Evolutionary conservation across 1,140 invertebrate species (phyloP).

Genomic region (honey bee (Apis mellifera)): Amel_HAv3.1 CM009939.2:4343001-4343500

Average conservation of each 20-base stretch:
- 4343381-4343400: background rate
- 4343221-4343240: constrained; percentile 48
- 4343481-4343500: background rate
- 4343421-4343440: background rate
- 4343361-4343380: background rate
- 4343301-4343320: background rate
- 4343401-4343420: background rate
- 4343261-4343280: constrained; percentile 24
- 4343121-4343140: constrained; percentile 48
- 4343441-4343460: background rate
- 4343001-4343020: constrained; percentile 12
- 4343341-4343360: background rate
- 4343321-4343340: background rate
- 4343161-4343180: constrained; percentile 41
- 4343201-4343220: constrained; percentile 56
- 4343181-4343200: constrained; percentile 36
- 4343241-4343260: constrained; percentile 17
- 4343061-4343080: constrained; percentile 44
- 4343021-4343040: constrained; percentile 23
- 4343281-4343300: constrained; percentile 8
- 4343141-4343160: constrained; percentile 42
- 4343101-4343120: constrained; percentile 36
- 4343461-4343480: background rate
- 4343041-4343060: constrained; percentile 44
- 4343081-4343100: constrained; percentile 23